A percentile compares a stretch with the other conserved stretches of the same genome.
These are phyloP conservation scores for Valencia hispanica DNA, from an alignment of 2,797 vertebrate genomes.

Conservation along the genomic window DNA sequence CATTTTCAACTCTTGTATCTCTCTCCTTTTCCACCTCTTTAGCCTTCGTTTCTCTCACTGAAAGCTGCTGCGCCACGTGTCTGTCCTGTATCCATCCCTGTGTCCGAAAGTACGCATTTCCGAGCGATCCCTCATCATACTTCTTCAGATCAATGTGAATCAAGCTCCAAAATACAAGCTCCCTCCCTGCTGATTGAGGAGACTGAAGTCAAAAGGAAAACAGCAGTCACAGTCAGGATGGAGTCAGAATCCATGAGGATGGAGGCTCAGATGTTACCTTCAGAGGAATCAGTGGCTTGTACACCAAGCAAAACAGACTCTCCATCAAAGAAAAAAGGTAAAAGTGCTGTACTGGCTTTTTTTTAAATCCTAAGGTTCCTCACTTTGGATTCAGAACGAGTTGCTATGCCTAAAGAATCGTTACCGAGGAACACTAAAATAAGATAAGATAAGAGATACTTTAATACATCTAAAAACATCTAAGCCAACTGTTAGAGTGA, in stretches of 20 bases:
- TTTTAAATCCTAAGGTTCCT: too few relatives aligned
- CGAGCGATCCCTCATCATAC: constrained; percentile 80
- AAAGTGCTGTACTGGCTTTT: neutral
- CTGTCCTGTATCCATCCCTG: constrained; percentile 77
- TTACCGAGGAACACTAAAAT: neutral
- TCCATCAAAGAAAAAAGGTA: constrained; percentile 89
- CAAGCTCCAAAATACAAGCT: constrained; percentile 42
- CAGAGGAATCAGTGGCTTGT: constrained; percentile 72
- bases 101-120: constrained; percentile 88
- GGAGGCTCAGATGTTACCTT: constrained; percentile 27
- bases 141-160: constrained; percentile 62
- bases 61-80: constrained; percentile 78
- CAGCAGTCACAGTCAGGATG: constrained; percentile 12
- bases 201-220: constrained; percentile 13
- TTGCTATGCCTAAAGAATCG: neutral
- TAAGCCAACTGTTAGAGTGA: neutral
- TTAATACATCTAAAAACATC: too few relatives aligned
- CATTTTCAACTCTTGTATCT: neutral
- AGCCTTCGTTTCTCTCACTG: constrained; percentile 75
- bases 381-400: neutral
- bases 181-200: constrained; percentile 49
- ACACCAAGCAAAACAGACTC: constrained; percentile 84
- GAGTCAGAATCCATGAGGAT: constrained; percentile 34
- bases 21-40: constrained; percentile 3
- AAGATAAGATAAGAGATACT: too few relatives aligned